phyloP scores from a whole-genome alignment of 1,140 invertebrate genomes.

The Pinna nobilis region DNA sequence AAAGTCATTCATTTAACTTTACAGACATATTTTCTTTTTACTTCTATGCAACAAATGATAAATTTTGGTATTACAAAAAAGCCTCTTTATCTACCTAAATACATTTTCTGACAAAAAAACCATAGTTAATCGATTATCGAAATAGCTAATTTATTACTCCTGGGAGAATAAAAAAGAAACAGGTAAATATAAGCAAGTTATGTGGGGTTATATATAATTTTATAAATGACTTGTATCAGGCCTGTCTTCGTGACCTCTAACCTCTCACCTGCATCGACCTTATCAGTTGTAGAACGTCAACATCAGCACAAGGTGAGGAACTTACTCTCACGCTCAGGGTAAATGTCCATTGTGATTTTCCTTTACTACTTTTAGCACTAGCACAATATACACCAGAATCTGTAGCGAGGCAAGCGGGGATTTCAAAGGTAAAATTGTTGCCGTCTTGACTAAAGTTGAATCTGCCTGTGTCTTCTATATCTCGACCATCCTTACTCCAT shows the following conservation, averaged over 20 bases:
- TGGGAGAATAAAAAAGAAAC: too few species aligned
- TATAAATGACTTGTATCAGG: too few species aligned
- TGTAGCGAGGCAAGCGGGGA: conserved; percentile 84
- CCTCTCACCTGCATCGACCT: conserved; percentile 59
- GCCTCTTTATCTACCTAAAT: too few species aligned
- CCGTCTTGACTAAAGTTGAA: conserved; percentile 87
- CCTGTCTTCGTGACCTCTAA: conserved; percentile 30
- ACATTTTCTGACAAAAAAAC: too few species aligned
- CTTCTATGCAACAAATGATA: too few species aligned
- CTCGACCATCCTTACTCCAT: conserved; percentile 93
- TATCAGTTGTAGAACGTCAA: conserved; percentile 63
- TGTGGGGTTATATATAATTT: too few species aligned
- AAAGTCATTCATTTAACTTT: too few species aligned
- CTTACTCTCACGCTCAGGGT: conserved; percentile 61
- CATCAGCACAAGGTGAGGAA: conserved; percentile 57
- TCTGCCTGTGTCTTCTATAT: conserved; percentile 84
- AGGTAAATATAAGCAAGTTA: too few species aligned
- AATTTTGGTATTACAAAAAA: too few species aligned
- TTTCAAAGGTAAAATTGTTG: conserved; percentile 82
- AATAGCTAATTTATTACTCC: too few species aligned
- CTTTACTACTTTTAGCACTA: conserved; percentile 79
- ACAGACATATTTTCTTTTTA: too few species aligned
- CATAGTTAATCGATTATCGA: too few species aligned
- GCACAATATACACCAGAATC: conserved; percentile 94
- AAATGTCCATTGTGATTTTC: conserved; percentile 60